Evolutionary conservation across 2,888 invertebrate genomes (phyloP), one percentile per base, ranked within the genome.

Genomic region (Idaea biselata): DNA sequence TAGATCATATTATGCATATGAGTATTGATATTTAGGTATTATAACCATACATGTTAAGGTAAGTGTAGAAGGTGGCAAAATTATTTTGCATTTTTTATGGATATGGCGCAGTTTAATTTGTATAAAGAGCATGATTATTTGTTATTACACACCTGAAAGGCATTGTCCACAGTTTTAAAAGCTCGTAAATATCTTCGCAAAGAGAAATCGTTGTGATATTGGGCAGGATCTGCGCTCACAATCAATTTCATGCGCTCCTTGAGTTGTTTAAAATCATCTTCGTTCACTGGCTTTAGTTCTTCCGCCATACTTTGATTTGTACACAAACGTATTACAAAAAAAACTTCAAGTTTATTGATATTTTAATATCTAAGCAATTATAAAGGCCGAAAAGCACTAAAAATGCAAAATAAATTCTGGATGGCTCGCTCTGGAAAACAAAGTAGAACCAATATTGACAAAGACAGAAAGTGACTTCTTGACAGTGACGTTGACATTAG

Each of bases 141-240:
- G n/a, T n/a, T n/a, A 17, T n/a, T 66, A 62, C 66, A 81, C 86
- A 96, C 96, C 94, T 96, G 95, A 83, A 96, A 96, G 66, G 96
- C 95, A 75, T 92, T 93, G 81, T 96, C 96, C 58, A 95, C 94
- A 54, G 94, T 95, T 86, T 95, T 95, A 77, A 96, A 96, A 16
- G 96, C 96, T 73, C 95, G 91, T 64, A 96, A 85, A 86, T 96
- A 96, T 72, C 96, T 93, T 73, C 91, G 93, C 58, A 96, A 80
- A 0, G 96, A 96, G 82, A 93, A 95, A 62, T 96, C 96, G 81
- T 96, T 96, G 74, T 96, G 96, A 78, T 95, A 96, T 79, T 96
- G 96, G 18, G 90, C 89, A 31, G 96, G 95, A 86, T 96, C 96
- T 31, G 96, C 96, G 65, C 94, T 95, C 11, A 90, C 93, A 72